Evolutionary conservation across 2,888 invertebrate genomes (phyloP), one percentile per base, ranked within the genome.

Genomic region (Osedax frankpressi): DNA sequence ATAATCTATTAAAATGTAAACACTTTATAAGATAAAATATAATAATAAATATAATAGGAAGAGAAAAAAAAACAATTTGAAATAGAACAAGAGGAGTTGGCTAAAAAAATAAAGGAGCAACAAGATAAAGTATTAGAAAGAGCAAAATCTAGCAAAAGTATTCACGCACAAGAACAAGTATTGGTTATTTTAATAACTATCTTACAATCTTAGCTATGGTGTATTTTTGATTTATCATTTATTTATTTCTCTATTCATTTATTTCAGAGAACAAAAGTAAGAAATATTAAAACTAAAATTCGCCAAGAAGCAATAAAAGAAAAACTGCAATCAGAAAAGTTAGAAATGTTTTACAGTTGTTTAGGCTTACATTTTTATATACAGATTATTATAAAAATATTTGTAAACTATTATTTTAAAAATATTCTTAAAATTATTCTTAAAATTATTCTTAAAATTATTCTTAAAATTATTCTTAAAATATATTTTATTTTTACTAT

Each of bases 241-340:
- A 44, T 44, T 44, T 44, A 44, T 44, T 44, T 44, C 44, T 44
- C 19, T 19, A 11, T 44, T 44, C 19, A 44, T 6, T 44, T 44
- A 19, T 44, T 44, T 44, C 29, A 69, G 69, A 69, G 29, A n/a
- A 69, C 69, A 28, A 69, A 69, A 30, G 28, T 69, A 28, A 28
- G 69, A 14, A 69, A 69, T 30, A 28, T 69, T 26, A 30, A 19
- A n/a, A 69, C 69, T 11, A 69, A 69, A 30, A 69, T 29, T n/a
- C 27, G 69, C 11, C 69, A 69, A 24, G 69, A 69, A 25, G 69
- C 44, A 44, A 44, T 44, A 44, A 44, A 44, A 44, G 44, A 44
- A 44, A 44, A 44, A 44, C 44, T 44, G 44, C 44, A 44, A 44
- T 44, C 19, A 44, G 44, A 44, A 44, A 6, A 44, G 44, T 44